These are phyloP conservation scores for Chionoecetes opilio DNA, from an alignment of 1,140 invertebrate species.

Conservation along the genomic window DNA sequence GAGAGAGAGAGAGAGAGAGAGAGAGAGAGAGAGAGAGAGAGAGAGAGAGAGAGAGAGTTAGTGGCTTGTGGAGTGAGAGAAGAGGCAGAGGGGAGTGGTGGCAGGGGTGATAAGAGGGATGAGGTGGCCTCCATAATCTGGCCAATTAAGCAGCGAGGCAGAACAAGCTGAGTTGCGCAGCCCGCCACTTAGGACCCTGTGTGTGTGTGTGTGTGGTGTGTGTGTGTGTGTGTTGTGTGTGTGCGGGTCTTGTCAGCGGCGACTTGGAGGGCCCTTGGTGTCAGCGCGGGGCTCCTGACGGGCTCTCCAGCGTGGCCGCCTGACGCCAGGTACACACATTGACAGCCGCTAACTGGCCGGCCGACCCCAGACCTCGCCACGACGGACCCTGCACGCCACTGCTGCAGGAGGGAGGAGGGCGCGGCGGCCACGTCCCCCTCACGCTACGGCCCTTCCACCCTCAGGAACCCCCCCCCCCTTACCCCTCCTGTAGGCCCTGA, in stretches of 20 bases:
- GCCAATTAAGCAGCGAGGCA: constrained; percentile 46
- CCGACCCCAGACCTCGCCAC: constrained; percentile 36
- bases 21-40: not conserved
- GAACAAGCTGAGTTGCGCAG: constrained; percentile 36
- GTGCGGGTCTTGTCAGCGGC: constrained; percentile 55
- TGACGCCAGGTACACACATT: constrained; percentile 75
- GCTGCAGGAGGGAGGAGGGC: not conserved
- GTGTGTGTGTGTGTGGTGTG: constrained; percentile 45
- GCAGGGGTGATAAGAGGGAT: not conserved
- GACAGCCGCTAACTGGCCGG: constrained; percentile 74
- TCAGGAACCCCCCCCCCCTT: not conserved
- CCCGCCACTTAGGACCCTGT: not conserved
- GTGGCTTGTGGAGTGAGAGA: not conserved
- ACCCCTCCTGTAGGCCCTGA: no score
- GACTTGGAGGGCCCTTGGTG: constrained; percentile 75
- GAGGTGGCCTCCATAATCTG: constrained; percentile 46
- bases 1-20: not conserved
- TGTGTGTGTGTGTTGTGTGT: constrained; percentile 34
- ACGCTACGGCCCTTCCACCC: not conserved
- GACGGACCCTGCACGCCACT: not conserved
- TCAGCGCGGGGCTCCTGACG: constrained; percentile 72
- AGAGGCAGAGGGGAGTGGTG: not conserved
- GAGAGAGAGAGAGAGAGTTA: not conserved
- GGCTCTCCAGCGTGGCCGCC: constrained; percentile 67
- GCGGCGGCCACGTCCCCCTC: constrained; percentile 39